Evolutionary conservation across 2,113 vertebrate genomes (phyloP), one percentile per base, ranked within the genome.

Genomic region (Calcarius ornatus): DNA sequence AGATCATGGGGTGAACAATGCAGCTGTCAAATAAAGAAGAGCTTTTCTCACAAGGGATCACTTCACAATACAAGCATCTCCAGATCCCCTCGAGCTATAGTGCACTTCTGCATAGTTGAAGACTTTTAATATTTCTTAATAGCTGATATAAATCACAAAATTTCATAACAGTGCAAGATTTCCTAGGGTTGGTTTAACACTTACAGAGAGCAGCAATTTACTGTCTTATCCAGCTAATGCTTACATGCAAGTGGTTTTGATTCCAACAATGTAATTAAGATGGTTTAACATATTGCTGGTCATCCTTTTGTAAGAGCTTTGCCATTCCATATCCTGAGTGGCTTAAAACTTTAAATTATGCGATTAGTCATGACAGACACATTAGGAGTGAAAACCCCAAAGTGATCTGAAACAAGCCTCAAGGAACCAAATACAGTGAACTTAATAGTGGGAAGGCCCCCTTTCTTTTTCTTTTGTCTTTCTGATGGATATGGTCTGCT

Each of bases 121-220:
- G 72, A 85, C 94, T 97, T 96, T 92, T 85, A 97, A 90, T 92
- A 91, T 77, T 97, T 88, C 71, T 97, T 97, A 97, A 96, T 93
- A 93, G 77, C 84, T 77, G 88, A 87, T 78, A 95, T 95, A 96
- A 97, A 97, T 96, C 90, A 96, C 64, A 88, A 66, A 82, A 96
- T 86, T 96, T 96, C 81, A 90, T 96, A 97, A 91, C 7, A 72
- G 75, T 59, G 57, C 22, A 90, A 82, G 90, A 72, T 93, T 95
- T 96, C 79, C 79, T 81, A 96, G 80, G 80, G 81, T 61, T 91
- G 64, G 27, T 87, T 97, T 95, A 94, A 92, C 95, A 88, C 66
- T 89, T 90, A 86, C 25, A 82, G 43, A 70, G 47, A 82, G 35
- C n/a, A 95, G 73, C 25, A 95, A 64, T 96, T 98, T 96, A 35